Percentiles rank a stretch among this genome's conserved stretches.
Evolutionary conservation across 2,797 vertebrate species (phyloP).

Genomic region (Pygocentrus nattereri): DNA sequence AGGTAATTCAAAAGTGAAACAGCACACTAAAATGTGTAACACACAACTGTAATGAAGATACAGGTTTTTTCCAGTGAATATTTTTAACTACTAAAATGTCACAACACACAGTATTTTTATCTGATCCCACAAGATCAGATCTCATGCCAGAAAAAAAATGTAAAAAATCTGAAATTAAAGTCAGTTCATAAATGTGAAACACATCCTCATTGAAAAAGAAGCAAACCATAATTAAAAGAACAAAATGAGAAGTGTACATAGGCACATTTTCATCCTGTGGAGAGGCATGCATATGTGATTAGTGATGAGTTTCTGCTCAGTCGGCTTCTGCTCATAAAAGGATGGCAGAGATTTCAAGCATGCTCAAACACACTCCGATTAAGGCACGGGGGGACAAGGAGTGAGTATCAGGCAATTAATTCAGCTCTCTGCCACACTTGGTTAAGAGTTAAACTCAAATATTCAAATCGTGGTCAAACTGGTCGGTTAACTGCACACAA

Average conservation of each 20-base stretch:
- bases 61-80: not conserved
- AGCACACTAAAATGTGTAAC: not conserved
- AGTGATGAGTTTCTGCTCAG: conserved; percentile 48
- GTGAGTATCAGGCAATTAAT: conserved; percentile 62
- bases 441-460: conserved; percentile 53
- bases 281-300: conserved; percentile 63
- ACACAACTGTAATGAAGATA: not conserved
- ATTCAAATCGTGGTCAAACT: conserved; percentile 31
- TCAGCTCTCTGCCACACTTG: conserved; percentile 40
- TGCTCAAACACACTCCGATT: conserved; percentile 56
- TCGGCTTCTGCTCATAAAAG: conserved; percentile 37
- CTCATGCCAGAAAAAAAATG: not conserved
- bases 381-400: conserved; percentile 36
- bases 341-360: conserved; percentile 51
- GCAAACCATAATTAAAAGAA: not conserved
- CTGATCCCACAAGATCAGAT: not conserved
- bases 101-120: not conserved
- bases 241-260: conserved; percentile 10
- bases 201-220: conserved; percentile 7
- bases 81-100: not conserved
- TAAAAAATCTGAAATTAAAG: not conserved
- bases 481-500: conserved; percentile 50
- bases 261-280: conserved; percentile 44
- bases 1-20: not conserved
- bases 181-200: not conserved